Base-by-base conservation (phyloP, 2,113 vertebrate genomes). In the Uria lomvia region DNA sequence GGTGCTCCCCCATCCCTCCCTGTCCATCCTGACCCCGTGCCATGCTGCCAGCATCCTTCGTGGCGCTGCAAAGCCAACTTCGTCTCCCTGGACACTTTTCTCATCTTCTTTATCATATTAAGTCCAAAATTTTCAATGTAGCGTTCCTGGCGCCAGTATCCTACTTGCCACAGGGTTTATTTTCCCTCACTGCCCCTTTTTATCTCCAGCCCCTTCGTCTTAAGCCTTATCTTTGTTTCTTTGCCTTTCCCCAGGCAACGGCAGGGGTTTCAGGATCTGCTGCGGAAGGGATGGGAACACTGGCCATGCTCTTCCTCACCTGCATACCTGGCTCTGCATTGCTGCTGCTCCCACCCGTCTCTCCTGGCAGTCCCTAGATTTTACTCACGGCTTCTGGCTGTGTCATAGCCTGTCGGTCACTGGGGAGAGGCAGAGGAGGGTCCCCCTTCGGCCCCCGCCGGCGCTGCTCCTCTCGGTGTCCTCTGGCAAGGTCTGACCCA, bases 401-500 rank as follows among this genome's bases (percentile, higher is more conserved):
- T 20, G 7, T 38, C 9, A 3, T 40, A 29, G 27, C 36, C 87
- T 0, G 0, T 38, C 2, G 2, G 50, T 60, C 56, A 3, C 55
- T n/a, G 70, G 20, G 21, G 8, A 65, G 45, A 81, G 49, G 43
- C 14, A 49, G 49, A 87, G 40, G 36, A 79, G 21, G 18, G 27
- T 76, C 11, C 11, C 5, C 24, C 38, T 53, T 59, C 0, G 1
- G 23, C 26, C 12, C 22, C n/a, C 4, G 0, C n/a, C 14, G 2
- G 11, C 3, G 1, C 0, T 0, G 63, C 12, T 80, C 38, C 40
- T 70, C 63, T 67, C 0, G 0, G 7, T 38, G 43, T 86, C 62
- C 53, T 38, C 38, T 76, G 63, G n/a, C 9, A 8, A 50, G 17
- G 21, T 21, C 73, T 80, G 72, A 59, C 32, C 55, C 36, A 5